Base-by-base conservation (phyloP, 1,140 invertebrate genomes). In the Rhyacophila brunnea region DNA sequence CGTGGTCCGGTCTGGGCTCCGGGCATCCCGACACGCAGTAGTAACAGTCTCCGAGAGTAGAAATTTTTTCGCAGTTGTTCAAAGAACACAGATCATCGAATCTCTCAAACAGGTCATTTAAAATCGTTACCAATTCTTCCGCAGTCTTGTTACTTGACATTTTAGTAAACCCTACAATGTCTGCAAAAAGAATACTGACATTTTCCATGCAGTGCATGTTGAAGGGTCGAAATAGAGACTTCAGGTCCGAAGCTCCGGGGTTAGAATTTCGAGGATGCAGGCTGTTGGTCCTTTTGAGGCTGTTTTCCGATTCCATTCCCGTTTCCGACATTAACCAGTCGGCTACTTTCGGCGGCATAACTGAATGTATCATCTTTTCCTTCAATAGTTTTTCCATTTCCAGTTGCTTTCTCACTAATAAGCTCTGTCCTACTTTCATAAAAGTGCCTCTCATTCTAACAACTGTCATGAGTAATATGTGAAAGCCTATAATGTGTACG, bases 131-230 rank as follows among this genome's bases (percentile, higher is more conserved):
- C 32, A 94, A 74, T 74, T 93, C 87, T 67, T 92, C 93, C 47
- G 95, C 86, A 77, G 86, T 88, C 80, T 98, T 99, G 61, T 95
- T 98, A 40, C 93, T 96, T 44, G 92, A 93, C 95, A 98, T 98
- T 69, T 88, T 90, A 0, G 96, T 99, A 72, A 99, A 98, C 4
- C 96, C 96, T 14, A 97, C 95, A 69, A 99, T 98, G 72, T 99
- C 96, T 23, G 95, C 95, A 73, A 98, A 99, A n/a, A 98, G 73
- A 67, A 99, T 98, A 72, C 93, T 96, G 15, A 98, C 95, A 72
- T 96, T 91, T 56, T 94, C 87, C 92, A 97, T 96, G 34, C 88
- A 87, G 71, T 92, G 90, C 93, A 98, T 98, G 67, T 95, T 95
- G 68, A 96, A 96, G 1, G 93, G 93, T 49, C 93, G 80, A 70